Base-by-base conservation (phyloP, 1,140 invertebrate genomes). In the Plectus sambesii region DNA sequence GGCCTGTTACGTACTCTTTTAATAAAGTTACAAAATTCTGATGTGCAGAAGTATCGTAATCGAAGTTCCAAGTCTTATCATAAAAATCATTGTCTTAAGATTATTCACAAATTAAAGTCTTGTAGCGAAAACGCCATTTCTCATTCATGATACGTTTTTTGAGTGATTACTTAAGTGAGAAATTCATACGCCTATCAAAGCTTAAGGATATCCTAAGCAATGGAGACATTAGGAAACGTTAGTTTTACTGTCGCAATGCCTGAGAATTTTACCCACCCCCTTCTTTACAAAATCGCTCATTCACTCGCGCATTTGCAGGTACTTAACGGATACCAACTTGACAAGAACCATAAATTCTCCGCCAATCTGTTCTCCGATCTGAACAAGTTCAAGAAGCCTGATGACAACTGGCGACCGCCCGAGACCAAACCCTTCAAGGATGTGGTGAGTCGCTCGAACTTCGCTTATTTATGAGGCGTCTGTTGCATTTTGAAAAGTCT, bases 291-390 rank as follows among this genome's bases (percentile, higher is more conserved):
- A n/a, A n/a, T n/a, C n/a, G n/a, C 65, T 80, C 78, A 43, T 83
- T 82, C 63, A 79, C 84, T 6, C 70, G 75, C 19, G 79, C 82
- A 69, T 73, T 81, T 42, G 83, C 88, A 68, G 90, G 89, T 79
- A 24, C 79, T 82, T 19, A 88, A 98, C 73, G 87, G 89, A 60
- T 84, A 89, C 72, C 89, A 89, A 69, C 77, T 99, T 58, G 93
- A 99, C 72, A 97, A 96, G 66, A 78, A 82, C 41, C 90, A 97
- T 63, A 92, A 85, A 8, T 92, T 99, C 71, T 77, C 82, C 65
- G 85, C 96, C 1, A 96, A 96, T 73, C 74, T 92, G 5, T 92
- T 98, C 63, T 87, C 85, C 2, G 90, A 98, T 70, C 93, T 96
- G 73, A 83, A 88, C 51, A 92, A 88, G 78, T 84, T 73, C 76